Base-by-base conservation (phyloP, 2,888 invertebrate species). In the Mimas tiliae region DNA sequence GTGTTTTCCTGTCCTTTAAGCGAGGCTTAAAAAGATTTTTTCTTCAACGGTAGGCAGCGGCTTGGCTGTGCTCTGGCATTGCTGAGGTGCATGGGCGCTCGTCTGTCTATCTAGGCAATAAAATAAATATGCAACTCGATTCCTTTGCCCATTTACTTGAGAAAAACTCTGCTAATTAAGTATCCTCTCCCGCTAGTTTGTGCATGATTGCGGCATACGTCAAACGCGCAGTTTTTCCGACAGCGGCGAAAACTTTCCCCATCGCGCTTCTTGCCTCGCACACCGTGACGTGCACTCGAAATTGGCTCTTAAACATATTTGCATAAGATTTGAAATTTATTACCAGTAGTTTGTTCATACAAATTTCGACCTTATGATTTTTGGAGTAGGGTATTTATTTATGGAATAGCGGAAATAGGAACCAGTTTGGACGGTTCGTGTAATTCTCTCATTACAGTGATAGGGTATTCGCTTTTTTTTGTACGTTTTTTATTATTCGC, bases 161-260 rank as follows among this genome's bases (percentile, higher is more conserved):
- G 11, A 27, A 1, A 52, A 51, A 27, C 6, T 12, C 0, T 11
- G 21, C 12, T 58, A 21, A 58, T 42, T 58, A 21, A 19, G 16
- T 58, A 9, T 0, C 6, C n/a, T n/a, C n/a, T 38, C 34, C 9
- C 38, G 34, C 38, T 16, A 38, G 1, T 38, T 16, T 47, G n/a
- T 68, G 33, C 12, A 72, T 42, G 72, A 73, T 78, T 77, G 69
- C 12, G 73, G 72, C 74, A 76, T 51, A 47, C 74, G 45, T 67
- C 69, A 72, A 72, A 75, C 70, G 72, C 72, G 75, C 74, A 74
- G 77, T 80, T 84, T 83, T 84, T 81, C 83, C 81, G 72, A 75
- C 74, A 69, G 71, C 19, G 73, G 74, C 71, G 72, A 74, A 82
- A 78, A 84, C 84, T 84, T 84, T 84, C 83, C 72, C 73, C 72